Conservation (phyloP, 2,113 vertebrate species). For the Monopterus albus region DNA sequence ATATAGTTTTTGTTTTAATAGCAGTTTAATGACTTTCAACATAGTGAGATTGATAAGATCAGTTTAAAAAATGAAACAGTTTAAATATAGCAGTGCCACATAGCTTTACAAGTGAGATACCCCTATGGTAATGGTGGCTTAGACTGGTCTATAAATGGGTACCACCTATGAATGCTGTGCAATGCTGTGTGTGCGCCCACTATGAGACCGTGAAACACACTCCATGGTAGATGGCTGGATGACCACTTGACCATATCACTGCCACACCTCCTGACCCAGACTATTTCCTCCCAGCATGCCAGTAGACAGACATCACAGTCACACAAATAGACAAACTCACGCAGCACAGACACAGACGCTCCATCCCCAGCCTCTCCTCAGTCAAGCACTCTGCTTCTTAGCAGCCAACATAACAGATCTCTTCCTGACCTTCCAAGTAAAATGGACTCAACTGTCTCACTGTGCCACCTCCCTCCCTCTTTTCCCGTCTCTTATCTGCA, state of each 20-base stretch:
- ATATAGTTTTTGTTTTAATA: no score
- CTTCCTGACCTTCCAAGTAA: conserved; percentile 39
- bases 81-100: no score
- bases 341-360: not conserved
- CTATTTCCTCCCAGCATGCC: not conserved
- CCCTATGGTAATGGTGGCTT: no score
- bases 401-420: conserved; percentile 10
- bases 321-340: not conserved
- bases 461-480: conserved; percentile 20
- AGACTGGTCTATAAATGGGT: no score
- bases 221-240: not conserved
- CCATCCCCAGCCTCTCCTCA: not conserved
- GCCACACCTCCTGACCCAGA: conserved; percentile 9
- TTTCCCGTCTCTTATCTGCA: conserved; percentile 57
- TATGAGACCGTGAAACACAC: not conserved
- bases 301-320: not conserved
- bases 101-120: no score
- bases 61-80: no score
- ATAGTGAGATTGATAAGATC: no score
- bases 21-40: no score
- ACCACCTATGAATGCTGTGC: no score
- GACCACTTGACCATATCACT: not conserved
- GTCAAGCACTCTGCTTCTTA: not conserved
- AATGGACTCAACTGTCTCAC: conserved; percentile 27
- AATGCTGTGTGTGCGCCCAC: no score